Percentiles rank a stretch among this genome's conserved stretches.
These are phyloP conservation scores for Rhyacichthys aspro DNA, from an alignment of 2,797 vertebrate genomes.

Conservation along the genomic window DNA sequence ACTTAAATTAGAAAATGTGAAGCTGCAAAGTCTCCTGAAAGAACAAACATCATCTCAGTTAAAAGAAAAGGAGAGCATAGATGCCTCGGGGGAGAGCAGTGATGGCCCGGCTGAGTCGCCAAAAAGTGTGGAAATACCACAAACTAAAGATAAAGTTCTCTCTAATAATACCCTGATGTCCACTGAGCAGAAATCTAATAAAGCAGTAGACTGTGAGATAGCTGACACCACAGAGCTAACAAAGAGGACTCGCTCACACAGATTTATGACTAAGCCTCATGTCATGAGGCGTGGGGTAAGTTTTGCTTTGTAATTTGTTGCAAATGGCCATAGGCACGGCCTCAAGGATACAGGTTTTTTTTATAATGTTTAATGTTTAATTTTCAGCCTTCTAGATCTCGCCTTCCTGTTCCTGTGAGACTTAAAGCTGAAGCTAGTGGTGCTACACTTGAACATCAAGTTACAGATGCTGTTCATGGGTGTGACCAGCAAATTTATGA, in stretches of 20 bases:
- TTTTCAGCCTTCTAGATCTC: conserved; percentile 81
- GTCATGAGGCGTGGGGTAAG: conserved; percentile 64
- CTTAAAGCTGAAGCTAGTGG: conserved; percentile 50
- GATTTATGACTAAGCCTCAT: conserved; percentile 45
- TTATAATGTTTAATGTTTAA: conserved; percentile 24
- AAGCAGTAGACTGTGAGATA: conserved; percentile 30
- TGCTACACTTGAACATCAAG: conserved; percentile 32
- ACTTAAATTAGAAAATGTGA: conserved; percentile 68
- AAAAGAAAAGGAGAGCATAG: conserved; percentile 78
- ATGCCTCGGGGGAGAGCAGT: conserved; percentile 73
- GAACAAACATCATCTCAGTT: conserved; percentile 72
- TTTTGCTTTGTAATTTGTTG: conserved; percentile 29
- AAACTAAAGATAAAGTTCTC: conserved; percentile 69
- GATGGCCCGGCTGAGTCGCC: conserved; percentile 78
- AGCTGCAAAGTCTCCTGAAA: conserved; percentile 73
- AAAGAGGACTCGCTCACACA: conserved; percentile 43
- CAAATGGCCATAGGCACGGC: too few species aligned
- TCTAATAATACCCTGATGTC: conserved; percentile 69
- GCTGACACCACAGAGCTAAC: conserved; percentile 46
- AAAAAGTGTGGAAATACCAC: conserved; percentile 76
- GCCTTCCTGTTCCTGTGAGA: conserved; percentile 84
- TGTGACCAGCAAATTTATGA: conserved; percentile 39
- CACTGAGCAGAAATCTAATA: conserved; percentile 66
- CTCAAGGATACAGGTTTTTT: not conserved
- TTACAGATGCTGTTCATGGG: conserved; percentile 14